Evolutionary conservation across 2,888 invertebrate species (phyloP).

Genomic region (Rhimphoctona megacephalus): DNA sequence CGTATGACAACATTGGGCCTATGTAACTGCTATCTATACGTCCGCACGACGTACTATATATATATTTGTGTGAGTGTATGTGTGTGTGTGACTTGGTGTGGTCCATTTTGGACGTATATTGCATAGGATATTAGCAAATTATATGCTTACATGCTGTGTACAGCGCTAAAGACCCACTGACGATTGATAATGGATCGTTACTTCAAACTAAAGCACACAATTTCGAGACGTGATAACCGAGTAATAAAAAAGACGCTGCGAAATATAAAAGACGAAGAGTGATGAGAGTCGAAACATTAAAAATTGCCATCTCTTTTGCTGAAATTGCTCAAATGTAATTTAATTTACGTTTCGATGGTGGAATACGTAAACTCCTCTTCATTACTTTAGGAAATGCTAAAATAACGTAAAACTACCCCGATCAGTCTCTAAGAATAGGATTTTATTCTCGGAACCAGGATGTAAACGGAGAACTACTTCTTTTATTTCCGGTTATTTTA

Average conservation of each 20-base stretch:
- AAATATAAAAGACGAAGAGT: neutral
- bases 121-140: conserved; percentile 30
- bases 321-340: too few species aligned
- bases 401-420: neutral
- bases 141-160: neutral
- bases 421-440: neutral
- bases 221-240: neutral
- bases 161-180: neutral
- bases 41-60: neutral
- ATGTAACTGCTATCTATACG: conserved; percentile 9
- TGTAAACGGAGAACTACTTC: too few species aligned
- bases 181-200: neutral
- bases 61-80: conserved; percentile 1
- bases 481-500: too few species aligned
- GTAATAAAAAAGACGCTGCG: neutral
- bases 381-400: neutral
- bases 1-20: conserved; percentile 23
- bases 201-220: neutral
- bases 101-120: neutral
- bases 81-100: neutral
- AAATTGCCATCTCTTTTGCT: neutral
- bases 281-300: neutral
- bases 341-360: too few species aligned
- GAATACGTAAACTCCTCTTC: neutral
- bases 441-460: neutral